Evolutionary conservation across 2,113 vertebrate genomes (phyloP).

Genomic region (Clarias macrocephalus): DNA sequence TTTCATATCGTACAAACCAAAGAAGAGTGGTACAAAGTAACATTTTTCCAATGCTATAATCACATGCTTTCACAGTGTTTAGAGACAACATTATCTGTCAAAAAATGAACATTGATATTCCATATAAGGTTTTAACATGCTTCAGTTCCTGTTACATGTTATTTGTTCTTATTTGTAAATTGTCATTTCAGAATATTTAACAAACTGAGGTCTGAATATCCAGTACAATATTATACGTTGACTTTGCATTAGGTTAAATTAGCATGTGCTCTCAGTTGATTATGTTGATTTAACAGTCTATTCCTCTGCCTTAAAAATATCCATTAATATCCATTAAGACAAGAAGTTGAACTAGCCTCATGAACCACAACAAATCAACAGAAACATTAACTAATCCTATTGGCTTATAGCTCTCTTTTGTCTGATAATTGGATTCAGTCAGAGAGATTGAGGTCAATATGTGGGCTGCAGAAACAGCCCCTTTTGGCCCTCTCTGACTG

Average conservation of each 20-base stretch:
- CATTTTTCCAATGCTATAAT: conserved; percentile 8
- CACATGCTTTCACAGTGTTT: conserved; percentile 19
- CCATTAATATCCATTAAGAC: conserved; percentile 27
- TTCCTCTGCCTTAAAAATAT: background rate
- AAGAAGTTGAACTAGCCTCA: conserved; percentile 10
- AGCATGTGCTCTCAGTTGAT: conserved; percentile 13
- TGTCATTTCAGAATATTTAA: background rate
- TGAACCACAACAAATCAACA: conserved; percentile 35
- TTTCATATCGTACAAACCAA: conserved; percentile 1
- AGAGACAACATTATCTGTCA: background rate
- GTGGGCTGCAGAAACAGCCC: conserved; percentile 37
- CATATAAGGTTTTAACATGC: background rate
- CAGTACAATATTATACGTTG: background rate
- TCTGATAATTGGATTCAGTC: conserved; percentile 49
- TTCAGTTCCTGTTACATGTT: background rate
- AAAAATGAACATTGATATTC: conserved; percentile 5
- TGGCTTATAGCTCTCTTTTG: conserved; percentile 29
- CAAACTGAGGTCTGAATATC: background rate
- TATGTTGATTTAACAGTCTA: conserved; percentile 18
- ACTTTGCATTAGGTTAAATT: conserved; percentile 11
- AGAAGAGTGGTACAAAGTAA: background rate
- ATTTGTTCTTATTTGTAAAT: background rate
- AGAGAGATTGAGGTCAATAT: conserved; percentile 41
- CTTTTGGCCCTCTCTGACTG: conserved; percentile 27
- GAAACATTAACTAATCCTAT: conserved; percentile 27